These are phyloP conservation scores for Dynastes hyllus DNA, from an alignment of 2,888 invertebrate species.

Conservation along the genomic window DNA sequence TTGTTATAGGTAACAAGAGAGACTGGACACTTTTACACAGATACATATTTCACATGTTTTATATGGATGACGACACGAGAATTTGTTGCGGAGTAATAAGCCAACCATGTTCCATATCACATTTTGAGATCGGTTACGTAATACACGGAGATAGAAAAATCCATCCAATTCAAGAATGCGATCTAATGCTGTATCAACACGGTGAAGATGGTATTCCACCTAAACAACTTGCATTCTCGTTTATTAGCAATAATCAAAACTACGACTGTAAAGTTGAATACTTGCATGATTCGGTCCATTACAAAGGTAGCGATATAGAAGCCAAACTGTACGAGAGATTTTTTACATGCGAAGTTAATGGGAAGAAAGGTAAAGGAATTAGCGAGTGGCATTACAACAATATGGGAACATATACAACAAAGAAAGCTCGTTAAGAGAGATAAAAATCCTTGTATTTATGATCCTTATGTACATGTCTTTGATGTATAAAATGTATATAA, in stretches of 20 bases:
- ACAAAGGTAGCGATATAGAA: slow-evolving; percentile 80
- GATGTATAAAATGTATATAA: not conserved
- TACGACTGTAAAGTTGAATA: slow-evolving; percentile 78
- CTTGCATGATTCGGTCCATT: slow-evolving; percentile 76
- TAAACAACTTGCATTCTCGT: slow-evolving; percentile 78
- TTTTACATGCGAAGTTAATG: slow-evolving; percentile 75
- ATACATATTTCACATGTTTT: slow-evolving; percentile 86
- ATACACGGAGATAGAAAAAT: slow-evolving; percentile 73
- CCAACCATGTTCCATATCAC: slow-evolving; percentile 80
- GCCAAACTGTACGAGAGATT: slow-evolving; percentile 80
- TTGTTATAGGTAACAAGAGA: slow-evolving; percentile 76
- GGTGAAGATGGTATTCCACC: slow-evolving; percentile 80
- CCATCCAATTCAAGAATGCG: slow-evolving; percentile 76
- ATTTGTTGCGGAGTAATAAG: slow-evolving; percentile 84
- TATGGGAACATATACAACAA: slow-evolving; percentile 47
- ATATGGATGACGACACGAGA: slow-evolving; percentile 80
- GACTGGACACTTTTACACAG: slow-evolving; percentile 85
- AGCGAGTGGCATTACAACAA: slow-evolving; percentile 83
- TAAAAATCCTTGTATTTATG: not conserved
- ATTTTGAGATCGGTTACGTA: slow-evolving; percentile 80
- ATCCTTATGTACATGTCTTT: not conserved
- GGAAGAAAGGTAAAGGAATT: slow-evolving; percentile 79
- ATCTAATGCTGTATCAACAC: slow-evolving; percentile 79
- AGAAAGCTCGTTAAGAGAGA: not conserved
- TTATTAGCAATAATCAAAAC: slow-evolving; percentile 75